Evolutionary conservation across 1,140 invertebrate genomes (phyloP), one percentile per base, ranked within the genome.

Genomic region (Hyphantria cunea): DNA sequence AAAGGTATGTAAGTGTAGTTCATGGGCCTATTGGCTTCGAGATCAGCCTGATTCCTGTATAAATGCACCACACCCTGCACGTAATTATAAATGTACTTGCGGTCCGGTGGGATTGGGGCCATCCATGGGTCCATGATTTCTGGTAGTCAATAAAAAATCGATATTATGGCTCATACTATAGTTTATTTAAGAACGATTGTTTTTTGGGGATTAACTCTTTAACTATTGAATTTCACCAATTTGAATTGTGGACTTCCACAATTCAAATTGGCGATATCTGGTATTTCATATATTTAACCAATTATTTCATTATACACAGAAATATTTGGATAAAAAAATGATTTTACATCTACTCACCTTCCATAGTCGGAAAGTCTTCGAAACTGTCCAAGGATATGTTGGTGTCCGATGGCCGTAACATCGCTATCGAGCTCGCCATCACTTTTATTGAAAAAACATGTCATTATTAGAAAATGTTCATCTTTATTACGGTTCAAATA

Each of bases 41-140:
- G 93, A 51, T 94, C 94, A 52, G 94, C 82, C 63, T 92, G 93
- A 9, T 91, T 96, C 93, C 93, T 84, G 77, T 94, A 99, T 0
- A 99, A 89, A 67, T 96, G 93, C 78, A 96, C 95, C 2, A 99
- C 95, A 0, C 98, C 98, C 39, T 95, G 90, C 10, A 94, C 87
- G 37, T 96, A 93, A 55, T 93, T 91, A 31, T 97, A 94, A 11
- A 92, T 80, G 86, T 96, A 97, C 31, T 93, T 92, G 45, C 94
- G 93, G 68, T 93, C 82, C 0, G 94, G 91, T 0, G 94, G 94
- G 67, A 95, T 93, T 42, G 95, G 93, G 60, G 94, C 93, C 47
- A 95, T 92, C 96, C 98, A 99, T 0, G 97, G 97, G 83, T 98
- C 94, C 13, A 51, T 3, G 0, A 92, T 92, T 0, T 91, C 93